phyloP scores from a whole-genome alignment of 2,797 vertebrate species.

The Rhyacichthys aspro region DNA sequence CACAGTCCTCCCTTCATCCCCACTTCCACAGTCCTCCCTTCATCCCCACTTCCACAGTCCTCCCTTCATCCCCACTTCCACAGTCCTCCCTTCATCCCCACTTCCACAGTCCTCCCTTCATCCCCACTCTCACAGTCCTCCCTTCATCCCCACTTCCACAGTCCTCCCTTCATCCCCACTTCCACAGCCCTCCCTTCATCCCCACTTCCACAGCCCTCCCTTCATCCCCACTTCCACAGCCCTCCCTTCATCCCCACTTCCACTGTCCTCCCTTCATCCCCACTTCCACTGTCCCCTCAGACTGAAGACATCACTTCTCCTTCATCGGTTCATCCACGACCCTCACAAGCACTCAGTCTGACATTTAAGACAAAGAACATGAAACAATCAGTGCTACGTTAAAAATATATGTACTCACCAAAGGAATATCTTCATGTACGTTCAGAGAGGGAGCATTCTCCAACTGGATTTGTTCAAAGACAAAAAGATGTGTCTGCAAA shows the following conservation, averaged over 20 bases:
- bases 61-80: not conserved
- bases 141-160: slow-evolving; percentile 2
- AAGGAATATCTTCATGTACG: no score
- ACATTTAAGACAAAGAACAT: slow-evolving; percentile 13
- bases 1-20: no score
- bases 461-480: no score
- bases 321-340: not conserved
- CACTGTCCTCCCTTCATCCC: no score
- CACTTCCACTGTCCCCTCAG: slow-evolving; percentile 4
- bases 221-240: slow-evolving; percentile 1
- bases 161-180: slow-evolving; percentile 11
- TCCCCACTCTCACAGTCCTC: slow-evolving; percentile 3
- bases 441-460: no score
- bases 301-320: slow-evolving; percentile 10
- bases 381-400: not conserved
- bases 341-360: not conserved
- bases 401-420: no score
- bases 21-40: slow-evolving; percentile 3
- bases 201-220: slow-evolving; percentile 4
- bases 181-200: not conserved
- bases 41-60: slow-evolving; percentile 3
- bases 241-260: no score
- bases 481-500: no score
- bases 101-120: slow-evolving; percentile 2
- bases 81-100: slow-evolving; percentile 1